Evolutionary conservation across 2,888 invertebrate species (phyloP).

Genomic region (Cordilura impudica): DNA sequence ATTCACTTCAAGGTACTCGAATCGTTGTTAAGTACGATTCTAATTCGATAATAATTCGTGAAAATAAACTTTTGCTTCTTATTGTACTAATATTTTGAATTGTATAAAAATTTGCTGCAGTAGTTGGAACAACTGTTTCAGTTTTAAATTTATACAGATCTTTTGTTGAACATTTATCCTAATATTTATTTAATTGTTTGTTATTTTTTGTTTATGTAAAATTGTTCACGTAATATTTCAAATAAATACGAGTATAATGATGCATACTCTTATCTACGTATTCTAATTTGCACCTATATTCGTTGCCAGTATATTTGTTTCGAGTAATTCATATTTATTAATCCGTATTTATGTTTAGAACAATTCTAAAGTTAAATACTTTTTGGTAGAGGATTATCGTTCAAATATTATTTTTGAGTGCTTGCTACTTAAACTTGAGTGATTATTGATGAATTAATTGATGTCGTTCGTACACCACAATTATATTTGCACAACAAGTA

Average conservation of each 20-base stretch:
- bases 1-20: too few relatives aligned
- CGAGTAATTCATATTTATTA: not conserved
- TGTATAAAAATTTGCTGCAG: not conserved
- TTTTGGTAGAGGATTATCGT: not conserved
- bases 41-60: too few relatives aligned
- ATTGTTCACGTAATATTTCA: not conserved
- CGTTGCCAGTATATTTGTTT: not conserved
- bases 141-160: not conserved
- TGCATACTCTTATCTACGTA: not conserved
- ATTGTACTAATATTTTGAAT: too few relatives aligned
- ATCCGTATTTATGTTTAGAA: too few relatives aligned
- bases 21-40: too few relatives aligned
- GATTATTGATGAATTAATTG: not conserved
- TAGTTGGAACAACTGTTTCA: constrained; percentile 40
- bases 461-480: too few relatives aligned
- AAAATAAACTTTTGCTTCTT: too few relatives aligned
- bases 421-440: not conserved
- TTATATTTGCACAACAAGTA: too few relatives aligned
- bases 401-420: not conserved
- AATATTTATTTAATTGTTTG: not conserved
- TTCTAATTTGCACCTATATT: not conserved
- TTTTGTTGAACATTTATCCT: not conserved
- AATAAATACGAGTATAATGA: not conserved
- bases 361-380: too few relatives aligned
- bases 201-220: not conserved